These are phyloP conservation scores for Aphelenchoides bicaudatus DNA, from an alignment of 2,888 invertebrate genomes.

Conservation along the genomic window DNA sequence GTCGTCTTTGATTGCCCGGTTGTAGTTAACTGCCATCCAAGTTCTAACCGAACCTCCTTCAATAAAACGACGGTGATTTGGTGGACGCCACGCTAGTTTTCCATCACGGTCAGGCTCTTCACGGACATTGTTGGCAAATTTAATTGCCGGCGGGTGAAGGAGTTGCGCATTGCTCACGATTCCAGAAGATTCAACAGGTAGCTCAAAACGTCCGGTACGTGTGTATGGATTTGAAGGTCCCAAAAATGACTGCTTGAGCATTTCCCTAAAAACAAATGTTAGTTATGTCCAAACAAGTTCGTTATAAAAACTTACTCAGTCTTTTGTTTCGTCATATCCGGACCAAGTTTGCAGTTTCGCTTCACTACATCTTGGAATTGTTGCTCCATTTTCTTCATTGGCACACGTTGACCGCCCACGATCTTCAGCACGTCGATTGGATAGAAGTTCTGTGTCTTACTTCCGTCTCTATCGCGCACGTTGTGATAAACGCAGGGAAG, in stretches of 20 bases:
- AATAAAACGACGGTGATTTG: background rate
- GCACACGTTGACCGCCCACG: slow-evolving; percentile 9
- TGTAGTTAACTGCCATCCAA: slow-evolving; percentile 8
- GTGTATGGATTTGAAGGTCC: background rate
- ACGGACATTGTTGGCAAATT: background rate
- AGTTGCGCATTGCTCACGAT: slow-evolving; percentile 1
- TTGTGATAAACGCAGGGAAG: no score
- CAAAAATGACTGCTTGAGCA: background rate
- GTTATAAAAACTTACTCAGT: no score
- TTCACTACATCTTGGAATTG: no score
- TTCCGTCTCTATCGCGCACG: background rate
- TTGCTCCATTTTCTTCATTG: slow-evolving; percentile 4
- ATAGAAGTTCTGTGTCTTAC: slow-evolving; percentile 1
- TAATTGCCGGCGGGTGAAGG: slow-evolving; percentile 1
- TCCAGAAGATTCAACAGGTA: background rate
- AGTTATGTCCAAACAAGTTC: no score
- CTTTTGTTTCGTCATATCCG: no score
- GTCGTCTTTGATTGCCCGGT: background rate
- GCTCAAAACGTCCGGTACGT: slow-evolving; percentile 5
- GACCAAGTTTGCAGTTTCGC: no score
- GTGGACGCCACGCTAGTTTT: slow-evolving; percentile 1
- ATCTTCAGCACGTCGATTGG: slow-evolving; percentile 6
- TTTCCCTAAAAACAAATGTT: no score
- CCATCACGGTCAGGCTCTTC: background rate
- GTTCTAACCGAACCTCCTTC: background rate